phyloP scores from a whole-genome alignment of 2,888 invertebrate genomes.

The Meganola albula region DNA sequence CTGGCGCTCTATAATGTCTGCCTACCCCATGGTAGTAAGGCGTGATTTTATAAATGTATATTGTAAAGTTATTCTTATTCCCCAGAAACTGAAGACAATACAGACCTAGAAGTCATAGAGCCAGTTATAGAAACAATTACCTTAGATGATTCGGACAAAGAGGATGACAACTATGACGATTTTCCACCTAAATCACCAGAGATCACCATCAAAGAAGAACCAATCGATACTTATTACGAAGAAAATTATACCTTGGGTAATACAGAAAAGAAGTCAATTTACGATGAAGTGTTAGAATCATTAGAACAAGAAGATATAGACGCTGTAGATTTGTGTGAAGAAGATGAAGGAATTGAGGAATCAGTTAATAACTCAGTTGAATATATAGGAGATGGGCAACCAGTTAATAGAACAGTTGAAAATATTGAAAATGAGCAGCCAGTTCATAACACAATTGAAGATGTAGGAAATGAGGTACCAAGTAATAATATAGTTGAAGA shows the following conservation, averaged over 20 bases:
- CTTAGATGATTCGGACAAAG: constrained; percentile 41
- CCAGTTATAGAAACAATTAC: constrained; percentile 54
- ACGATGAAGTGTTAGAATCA: constrained; percentile 8
- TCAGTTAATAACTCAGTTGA: too few relatives aligned
- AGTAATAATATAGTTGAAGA: too few relatives aligned
- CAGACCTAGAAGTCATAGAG: constrained; percentile 35
- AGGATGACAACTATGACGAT: constrained; percentile 9
- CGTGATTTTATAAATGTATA: too few relatives aligned
- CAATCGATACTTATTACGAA: constrained; percentile 10
- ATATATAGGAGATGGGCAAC: too few relatives aligned
- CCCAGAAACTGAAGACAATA: neutral
- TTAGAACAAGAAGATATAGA: constrained; percentile 1
- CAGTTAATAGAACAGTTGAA: too few relatives aligned
- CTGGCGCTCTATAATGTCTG: too few relatives aligned
- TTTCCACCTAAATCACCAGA: neutral
- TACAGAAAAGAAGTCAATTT: constrained; percentile 15
- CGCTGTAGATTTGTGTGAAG: neutral
- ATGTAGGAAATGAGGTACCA: too few relatives aligned
- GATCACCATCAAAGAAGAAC: constrained; percentile 20
- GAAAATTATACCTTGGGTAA: constrained; percentile 4
- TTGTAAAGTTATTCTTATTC: neutral
- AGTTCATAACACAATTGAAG: too few relatives aligned
- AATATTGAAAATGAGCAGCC: too few relatives aligned
- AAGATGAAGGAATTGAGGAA: constrained; percentile 2
- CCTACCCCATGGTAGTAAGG: too few relatives aligned